A percentile compares a stretch with the other conserved stretches of the same genome.
Evolutionary conservation across 2,113 vertebrate genomes (phyloP).

Genomic region (Rousettus leschenaultii): DNA sequence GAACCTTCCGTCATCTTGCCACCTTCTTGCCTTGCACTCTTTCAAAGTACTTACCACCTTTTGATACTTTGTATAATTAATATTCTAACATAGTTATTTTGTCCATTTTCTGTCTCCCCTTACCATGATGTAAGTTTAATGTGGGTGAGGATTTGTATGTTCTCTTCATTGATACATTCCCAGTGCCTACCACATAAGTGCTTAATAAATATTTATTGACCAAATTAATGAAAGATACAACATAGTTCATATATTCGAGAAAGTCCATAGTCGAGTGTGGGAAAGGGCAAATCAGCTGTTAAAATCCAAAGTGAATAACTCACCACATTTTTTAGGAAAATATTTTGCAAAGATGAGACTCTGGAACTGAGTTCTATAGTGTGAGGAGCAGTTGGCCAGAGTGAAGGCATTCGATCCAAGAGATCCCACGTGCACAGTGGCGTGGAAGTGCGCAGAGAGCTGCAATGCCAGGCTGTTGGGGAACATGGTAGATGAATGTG

Average conservation of each 20-base stretch:
- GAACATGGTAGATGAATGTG: not conserved
- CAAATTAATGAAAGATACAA: not conserved
- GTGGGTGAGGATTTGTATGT: not conserved
- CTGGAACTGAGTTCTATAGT: not conserved
- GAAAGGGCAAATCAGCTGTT: not conserved
- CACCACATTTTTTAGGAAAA: not conserved
- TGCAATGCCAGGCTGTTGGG: too few species aligned
- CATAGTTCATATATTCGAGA: too few species aligned
- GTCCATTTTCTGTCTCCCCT: not conserved
- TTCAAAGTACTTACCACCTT: not conserved
- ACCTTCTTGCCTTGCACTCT: not conserved
- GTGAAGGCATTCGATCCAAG: not conserved
- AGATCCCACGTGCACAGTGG: accelerated
- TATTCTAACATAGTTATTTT: not conserved
- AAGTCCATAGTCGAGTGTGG: not conserved
- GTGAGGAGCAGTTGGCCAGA: not conserved
- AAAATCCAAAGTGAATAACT: not conserved
- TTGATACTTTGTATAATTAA: not conserved
- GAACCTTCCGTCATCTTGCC: not conserved
- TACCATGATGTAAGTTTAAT: not conserved
- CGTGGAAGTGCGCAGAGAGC: accelerated
- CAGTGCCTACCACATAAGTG: not conserved
- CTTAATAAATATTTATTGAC: not conserved
- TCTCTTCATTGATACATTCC: not conserved
- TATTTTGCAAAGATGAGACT: not conserved